Evolutionary conservation across 1,140 invertebrate genomes (phyloP).

Genomic region (Diprion similis): DNA sequence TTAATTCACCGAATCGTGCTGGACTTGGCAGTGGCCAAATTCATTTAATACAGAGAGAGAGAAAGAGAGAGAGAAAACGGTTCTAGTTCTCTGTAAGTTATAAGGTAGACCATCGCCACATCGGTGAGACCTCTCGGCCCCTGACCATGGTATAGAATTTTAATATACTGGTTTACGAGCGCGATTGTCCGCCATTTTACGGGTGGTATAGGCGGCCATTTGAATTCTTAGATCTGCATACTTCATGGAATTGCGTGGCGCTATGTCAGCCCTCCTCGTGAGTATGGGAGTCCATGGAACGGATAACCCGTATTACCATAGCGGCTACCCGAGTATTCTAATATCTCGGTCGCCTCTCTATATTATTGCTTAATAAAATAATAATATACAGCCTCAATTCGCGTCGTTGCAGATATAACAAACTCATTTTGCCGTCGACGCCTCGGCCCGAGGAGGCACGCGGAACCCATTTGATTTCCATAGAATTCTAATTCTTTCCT

Average conservation of each 20-base stretch:
- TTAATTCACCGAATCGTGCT: no score
- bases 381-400: constrained; percentile 43
- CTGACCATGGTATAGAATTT: constrained; percentile 58
- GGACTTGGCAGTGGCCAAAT: no score
- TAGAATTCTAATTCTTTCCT: constrained; percentile 53
- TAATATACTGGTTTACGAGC: constrained; percentile 64
- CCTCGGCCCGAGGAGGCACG: constrained; percentile 22
- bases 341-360: constrained; percentile 46
- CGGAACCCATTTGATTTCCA: constrained; percentile 54
- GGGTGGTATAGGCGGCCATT: constrained; percentile 56
- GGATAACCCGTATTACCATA: constrained; percentile 13
- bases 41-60: no score
- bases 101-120: not conserved
- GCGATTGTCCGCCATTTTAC: constrained; percentile 63
- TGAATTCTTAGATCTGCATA: constrained; percentile 65
- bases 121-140: not conserved
- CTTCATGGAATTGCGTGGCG: constrained; percentile 58
- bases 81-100: no score
- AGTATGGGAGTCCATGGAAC: not conserved
- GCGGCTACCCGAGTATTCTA: constrained; percentile 36
- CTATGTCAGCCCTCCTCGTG: not conserved
- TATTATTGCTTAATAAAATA: constrained; percentile 58
- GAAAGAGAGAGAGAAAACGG: no score
- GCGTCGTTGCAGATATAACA: not conserved
- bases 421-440: not conserved